Evolutionary conservation across 2,113 vertebrate genomes (phyloP).

Genomic region (Trematomus loennbergii): DNA sequence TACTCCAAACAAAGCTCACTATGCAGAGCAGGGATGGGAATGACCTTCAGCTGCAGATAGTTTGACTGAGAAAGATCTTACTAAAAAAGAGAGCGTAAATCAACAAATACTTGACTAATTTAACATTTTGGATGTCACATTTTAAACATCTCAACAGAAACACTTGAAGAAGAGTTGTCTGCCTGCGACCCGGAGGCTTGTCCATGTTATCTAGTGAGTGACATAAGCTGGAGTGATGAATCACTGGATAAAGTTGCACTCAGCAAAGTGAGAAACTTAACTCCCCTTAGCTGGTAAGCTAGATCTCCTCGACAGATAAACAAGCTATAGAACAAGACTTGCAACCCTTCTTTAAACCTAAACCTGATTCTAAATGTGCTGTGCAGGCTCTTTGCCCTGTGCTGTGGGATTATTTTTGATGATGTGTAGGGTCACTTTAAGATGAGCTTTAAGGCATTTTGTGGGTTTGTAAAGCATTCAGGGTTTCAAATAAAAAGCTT

Average conservation of each 20-base stretch:
- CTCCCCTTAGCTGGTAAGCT: slow-evolving; percentile 61
- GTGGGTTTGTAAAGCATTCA: slow-evolving; percentile 33
- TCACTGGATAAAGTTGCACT: slow-evolving; percentile 76
- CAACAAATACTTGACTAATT: neutral
- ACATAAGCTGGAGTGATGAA: slow-evolving; percentile 65
- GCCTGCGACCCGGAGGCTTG: slow-evolving; percentile 7
- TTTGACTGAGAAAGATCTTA: neutral
- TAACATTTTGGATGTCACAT: neutral
- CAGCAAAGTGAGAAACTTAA: slow-evolving; percentile 74
- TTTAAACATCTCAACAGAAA: neutral
- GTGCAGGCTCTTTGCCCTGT: neutral
- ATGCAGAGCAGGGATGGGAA: slow-evolving; percentile 8
- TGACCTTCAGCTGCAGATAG: neutral
- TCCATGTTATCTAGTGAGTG: slow-evolving; percentile 57
- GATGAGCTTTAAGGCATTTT: slow-evolving; percentile 12
- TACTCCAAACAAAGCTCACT: slow-evolving; percentile 50
- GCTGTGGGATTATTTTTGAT: neutral
- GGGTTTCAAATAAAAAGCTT: slow-evolving; percentile 29
- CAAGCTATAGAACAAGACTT: slow-evolving; percentile 12
- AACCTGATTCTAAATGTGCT: neutral
- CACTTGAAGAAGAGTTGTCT: neutral
- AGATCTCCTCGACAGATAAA: slow-evolving; percentile 73
- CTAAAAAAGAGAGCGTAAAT: too few species aligned
- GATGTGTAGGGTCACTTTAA: neutral
- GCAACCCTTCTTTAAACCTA: neutral